Conservation (phyloP, 1,140 invertebrate species). For the Drosophila tsacasi region DNA sequence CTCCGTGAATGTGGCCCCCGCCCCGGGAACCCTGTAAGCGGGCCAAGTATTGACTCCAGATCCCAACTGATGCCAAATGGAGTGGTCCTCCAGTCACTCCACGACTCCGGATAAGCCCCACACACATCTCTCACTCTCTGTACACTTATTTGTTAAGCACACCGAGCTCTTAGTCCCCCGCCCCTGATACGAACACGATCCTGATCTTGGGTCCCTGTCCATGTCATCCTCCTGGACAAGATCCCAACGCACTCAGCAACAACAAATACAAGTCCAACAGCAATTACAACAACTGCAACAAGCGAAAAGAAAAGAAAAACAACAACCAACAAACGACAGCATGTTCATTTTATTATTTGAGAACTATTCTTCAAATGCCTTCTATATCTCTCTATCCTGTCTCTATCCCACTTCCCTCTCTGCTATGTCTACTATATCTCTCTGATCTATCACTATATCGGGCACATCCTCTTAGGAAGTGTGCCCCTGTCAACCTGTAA, state of each 20-base stretch:
- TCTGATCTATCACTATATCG: slow-evolving; percentile 32
- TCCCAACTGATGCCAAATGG: slow-evolving; percentile 61
- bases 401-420: not conserved
- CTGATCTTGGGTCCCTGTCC: slow-evolving; percentile 51
- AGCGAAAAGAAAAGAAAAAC: slow-evolving; percentile 38
- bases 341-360: slow-evolving; percentile 80
- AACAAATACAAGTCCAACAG: slow-evolving; percentile 76
- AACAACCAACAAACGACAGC: slow-evolving; percentile 72
- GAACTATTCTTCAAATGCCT: slow-evolving; percentile 50
- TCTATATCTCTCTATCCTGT: slow-evolving; percentile 17
- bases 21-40: slow-evolving; percentile 85
- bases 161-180: slow-evolving; percentile 74
- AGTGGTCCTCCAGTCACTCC: slow-evolving; percentile 35
- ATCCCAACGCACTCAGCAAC: slow-evolving; percentile 61
- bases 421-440: slow-evolving; percentile 38
- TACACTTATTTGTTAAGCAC: slow-evolving; percentile 73
- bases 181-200: slow-evolving; percentile 60
- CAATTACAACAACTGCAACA: slow-evolving; percentile 77
- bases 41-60: slow-evolving; percentile 1
- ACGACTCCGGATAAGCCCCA: slow-evolving; percentile 66
- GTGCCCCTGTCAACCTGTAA: slow-evolving; percentile 47
- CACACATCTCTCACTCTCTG: slow-evolving; percentile 45
- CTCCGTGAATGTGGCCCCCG: slow-evolving; percentile 86
- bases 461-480: slow-evolving; percentile 4
- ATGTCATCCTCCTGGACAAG: slow-evolving; percentile 27